These are phyloP conservation scores for Drosophila macrospina DNA, from an alignment of 2,888 invertebrate genomes.

Conservation along the genomic window DNA sequence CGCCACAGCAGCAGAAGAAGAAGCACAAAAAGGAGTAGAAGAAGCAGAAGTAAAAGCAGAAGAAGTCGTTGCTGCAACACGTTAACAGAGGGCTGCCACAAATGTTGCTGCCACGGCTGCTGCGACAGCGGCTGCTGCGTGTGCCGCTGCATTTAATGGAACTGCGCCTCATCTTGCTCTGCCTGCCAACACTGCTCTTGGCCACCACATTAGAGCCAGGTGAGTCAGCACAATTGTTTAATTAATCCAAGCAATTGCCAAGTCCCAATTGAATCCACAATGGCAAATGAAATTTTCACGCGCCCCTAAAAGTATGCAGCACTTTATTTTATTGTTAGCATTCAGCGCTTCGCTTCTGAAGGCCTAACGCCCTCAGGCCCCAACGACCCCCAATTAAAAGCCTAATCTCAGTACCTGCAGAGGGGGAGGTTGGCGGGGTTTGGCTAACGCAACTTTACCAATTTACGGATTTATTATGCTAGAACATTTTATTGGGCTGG, in stretches of 20 bases:
- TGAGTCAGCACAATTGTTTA: constrained; percentile 71
- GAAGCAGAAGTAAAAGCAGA: constrained; percentile 3
- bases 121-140: constrained; percentile 61
- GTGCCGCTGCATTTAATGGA: constrained; percentile 85
- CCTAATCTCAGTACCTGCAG: constrained; percentile 33
- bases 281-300: constrained; percentile 59
- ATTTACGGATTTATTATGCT: constrained; percentile 78
- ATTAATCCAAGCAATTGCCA: constrained; percentile 55
- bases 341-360: constrained; percentile 21
- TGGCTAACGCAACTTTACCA: constrained; percentile 76
- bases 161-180: constrained; percentile 85
- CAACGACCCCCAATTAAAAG: constrained; percentile 44
- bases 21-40: not conserved
- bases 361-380: constrained; percentile 7
- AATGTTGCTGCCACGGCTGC: constrained; percentile 80
- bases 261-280: constrained; percentile 64
- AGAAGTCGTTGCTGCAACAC: constrained; percentile 33
- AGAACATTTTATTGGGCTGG: constrained; percentile 65
- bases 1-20: constrained; percentile 13
- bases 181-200: constrained; percentile 85
- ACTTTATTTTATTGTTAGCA: constrained; percentile 72
- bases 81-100: constrained; percentile 41
- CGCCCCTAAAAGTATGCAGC: constrained; percentile 46
- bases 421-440: no score
- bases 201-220: constrained; percentile 86